Conservation (phyloP, 2,113 vertebrate genomes). For the Quiscalus mexicanus region DNA sequence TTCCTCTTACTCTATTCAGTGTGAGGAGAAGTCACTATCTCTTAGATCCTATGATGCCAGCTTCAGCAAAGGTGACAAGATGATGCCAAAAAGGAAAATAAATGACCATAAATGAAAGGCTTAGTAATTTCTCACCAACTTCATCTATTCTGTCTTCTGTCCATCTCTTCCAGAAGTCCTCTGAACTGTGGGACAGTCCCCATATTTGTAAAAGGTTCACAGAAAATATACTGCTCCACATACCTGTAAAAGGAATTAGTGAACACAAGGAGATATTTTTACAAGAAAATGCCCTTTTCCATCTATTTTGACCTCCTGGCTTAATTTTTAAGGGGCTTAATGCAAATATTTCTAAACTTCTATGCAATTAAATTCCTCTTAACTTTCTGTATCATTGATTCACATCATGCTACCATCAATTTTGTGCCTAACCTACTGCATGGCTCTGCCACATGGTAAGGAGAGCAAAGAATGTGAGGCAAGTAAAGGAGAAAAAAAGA, state of each 20-base stretch:
- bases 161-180: slow-evolving; percentile 81
- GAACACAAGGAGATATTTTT: neutral
- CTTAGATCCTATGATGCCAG: neutral
- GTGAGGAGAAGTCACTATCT: neutral
- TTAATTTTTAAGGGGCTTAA: neutral
- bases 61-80: neutral
- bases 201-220: slow-evolving; percentile 80
- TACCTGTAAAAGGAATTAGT: slow-evolving; percentile 54
- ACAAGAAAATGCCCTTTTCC: neutral
- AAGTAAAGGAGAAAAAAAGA: neutral
- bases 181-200: slow-evolving; percentile 76
- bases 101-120: neutral
- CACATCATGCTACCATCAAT: neutral
- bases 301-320: neutral
- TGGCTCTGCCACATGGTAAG: neutral
- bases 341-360: neutral
- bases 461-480: neutral
- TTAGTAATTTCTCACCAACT: slow-evolving; percentile 69
- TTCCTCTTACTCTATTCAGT: neutral
- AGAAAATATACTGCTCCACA: slow-evolving; percentile 85
- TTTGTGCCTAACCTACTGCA: neutral
- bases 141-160: slow-evolving; percentile 75
- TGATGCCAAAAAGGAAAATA: neutral
- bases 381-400: neutral
- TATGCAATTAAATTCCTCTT: neutral